Evolutionary conservation across 1,140 invertebrate genomes (phyloP).

Genomic region (Amyelois transitella): DNA sequence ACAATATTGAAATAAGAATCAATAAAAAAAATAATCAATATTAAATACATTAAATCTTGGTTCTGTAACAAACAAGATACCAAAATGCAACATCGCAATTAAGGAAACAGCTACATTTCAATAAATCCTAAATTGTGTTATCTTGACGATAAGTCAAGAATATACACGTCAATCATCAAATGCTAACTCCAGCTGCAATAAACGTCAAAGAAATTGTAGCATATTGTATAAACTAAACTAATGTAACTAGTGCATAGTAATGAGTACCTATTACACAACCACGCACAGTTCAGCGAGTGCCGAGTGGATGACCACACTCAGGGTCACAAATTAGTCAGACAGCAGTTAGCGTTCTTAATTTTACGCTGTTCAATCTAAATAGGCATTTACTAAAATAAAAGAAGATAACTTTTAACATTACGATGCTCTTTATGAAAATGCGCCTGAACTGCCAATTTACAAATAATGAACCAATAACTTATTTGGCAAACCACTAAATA

Average conservation of each 20-base stretch:
- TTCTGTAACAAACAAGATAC: no score
- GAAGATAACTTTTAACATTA: not conserved
- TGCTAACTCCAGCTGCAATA: not conserved
- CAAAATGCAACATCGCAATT: no score
- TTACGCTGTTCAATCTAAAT: not conserved
- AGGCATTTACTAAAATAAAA: not conserved
- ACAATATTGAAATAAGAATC: no score
- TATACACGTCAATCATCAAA: not conserved
- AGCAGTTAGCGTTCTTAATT: conserved; percentile 9
- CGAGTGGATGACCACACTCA: conserved; percentile 10
- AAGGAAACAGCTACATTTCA: no score
- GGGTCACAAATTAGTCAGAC: conserved; percentile 9
- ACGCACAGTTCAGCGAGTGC: not conserved
- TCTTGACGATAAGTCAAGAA: not conserved
- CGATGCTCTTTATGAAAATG: not conserved
- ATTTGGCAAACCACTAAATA: no score
- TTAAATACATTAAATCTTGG: no score
- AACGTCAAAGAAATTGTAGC: not conserved
- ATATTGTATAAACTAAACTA: not conserved
- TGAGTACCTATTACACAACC: not conserved
- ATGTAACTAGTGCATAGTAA: not conserved
- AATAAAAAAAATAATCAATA: no score
- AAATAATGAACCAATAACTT: no score
- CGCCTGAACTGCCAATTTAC: not conserved
- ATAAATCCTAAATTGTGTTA: no score